Percentiles rank a stretch among this genome's conserved stretches.
Evolutionary conservation across 1,140 invertebrate genomes (phyloP).

Genomic region (Bemisia tabaci): DNA sequence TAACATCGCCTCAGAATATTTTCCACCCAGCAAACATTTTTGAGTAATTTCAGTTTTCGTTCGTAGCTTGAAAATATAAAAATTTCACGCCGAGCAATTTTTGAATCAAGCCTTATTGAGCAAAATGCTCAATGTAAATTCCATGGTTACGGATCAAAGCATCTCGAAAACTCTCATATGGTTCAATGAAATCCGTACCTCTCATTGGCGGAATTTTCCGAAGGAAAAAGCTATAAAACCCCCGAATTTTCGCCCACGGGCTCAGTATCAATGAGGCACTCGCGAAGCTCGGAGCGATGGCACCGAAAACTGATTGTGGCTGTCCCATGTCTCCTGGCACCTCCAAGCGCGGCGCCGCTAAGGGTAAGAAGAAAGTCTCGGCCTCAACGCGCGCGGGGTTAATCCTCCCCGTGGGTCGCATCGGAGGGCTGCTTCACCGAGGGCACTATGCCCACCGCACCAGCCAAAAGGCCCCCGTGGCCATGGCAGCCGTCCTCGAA

Average conservation of each 20-base stretch:
- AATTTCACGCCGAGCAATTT: no score
- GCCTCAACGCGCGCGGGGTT: conserved; percentile 38
- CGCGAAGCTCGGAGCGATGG: no score
- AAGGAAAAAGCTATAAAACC: not conserved
- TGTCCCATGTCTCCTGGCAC: not conserved
- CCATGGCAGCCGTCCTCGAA: conserved; percentile 47
- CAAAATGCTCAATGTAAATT: no score
- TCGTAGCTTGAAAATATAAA: no score
- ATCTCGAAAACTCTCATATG: no score
- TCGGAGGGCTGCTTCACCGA: conserved; percentile 50
- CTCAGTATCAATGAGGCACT: not conserved
- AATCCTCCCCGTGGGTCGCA: conserved; percentile 54
- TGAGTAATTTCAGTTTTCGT: no score
- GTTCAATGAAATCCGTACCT: not conserved
- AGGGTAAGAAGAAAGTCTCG: not conserved
- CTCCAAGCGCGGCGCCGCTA: not conserved
- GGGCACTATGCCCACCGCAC: conserved; percentile 54
- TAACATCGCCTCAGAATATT: no score
- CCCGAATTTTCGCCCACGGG: not conserved
- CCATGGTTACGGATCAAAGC: no score
- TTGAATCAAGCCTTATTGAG: no score
- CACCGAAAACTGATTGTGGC: not conserved
- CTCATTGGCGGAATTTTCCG: not conserved
- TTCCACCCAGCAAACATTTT: no score
- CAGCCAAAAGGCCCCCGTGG: conserved; percentile 51